Evolutionary conservation across 1,140 invertebrate species (phyloP), one percentile per base, ranked within the genome.

Genomic region (Andricus grossulariae): DNA sequence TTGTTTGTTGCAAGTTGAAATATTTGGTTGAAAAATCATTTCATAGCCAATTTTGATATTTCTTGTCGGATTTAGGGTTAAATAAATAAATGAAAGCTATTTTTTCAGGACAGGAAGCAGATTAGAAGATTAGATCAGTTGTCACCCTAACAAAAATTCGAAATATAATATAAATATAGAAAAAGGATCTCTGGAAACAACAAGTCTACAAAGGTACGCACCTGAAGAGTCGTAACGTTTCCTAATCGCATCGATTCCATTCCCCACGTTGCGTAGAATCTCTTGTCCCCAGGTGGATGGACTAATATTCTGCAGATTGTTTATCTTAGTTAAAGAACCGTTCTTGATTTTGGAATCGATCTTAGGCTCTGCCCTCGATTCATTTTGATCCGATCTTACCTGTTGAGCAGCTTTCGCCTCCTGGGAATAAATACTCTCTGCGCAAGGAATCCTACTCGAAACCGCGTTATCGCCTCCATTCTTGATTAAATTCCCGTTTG

Each of bases 321-420:
- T 66, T 18, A 57, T 15, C 11, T 57, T 50, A 4, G 77, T 49
- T 52, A 83, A 49, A 73, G 49, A 75, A 70, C 79, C 78, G 74
- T 84, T 81, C 25, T 50, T 21, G 25, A 74, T 54, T 45, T 82
- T 80, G 10, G 13, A 39, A 15, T 55, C 19, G 11, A 13, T 55
- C 16, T 19, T 39, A 60, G 39, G 16, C 49, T 5, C 19, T 71
- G 54, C 54, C 72, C 21, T 66, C 11, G n/a, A 54, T n/a, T 70
- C 60, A 19, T 73, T 75, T 60, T 49, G 55, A 73, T 21, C 49
- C 50, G 57, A 51, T 77, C 83, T 82, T 84, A 82, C 81, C 83
- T 84, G 74, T 51, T 78, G 51, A 25, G 3, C n/a, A 25, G 8
- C 15, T 7, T 15, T 50, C 15, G 11, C 51, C 49, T 21, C 71